Evolutionary conservation across 2,797 vertebrate genomes (phyloP), one percentile per base, ranked within the genome.

Genomic region (Galagoides demidoff): DNA sequence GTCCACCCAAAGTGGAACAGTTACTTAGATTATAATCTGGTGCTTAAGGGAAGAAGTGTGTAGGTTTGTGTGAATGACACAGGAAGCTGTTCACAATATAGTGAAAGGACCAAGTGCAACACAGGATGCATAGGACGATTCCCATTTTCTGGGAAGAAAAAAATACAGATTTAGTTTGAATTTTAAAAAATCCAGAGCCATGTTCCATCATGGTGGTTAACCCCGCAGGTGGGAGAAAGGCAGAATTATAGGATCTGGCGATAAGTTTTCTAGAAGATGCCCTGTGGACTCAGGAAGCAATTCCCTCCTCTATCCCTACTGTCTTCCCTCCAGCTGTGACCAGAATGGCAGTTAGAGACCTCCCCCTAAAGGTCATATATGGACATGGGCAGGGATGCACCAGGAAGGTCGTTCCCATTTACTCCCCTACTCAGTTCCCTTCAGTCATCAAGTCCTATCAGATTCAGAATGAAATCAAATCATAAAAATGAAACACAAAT

Each of bases 401-500:
- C 23, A 16, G 88, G 39, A 97, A 95, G 85, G 93, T 89, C 97
- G 82, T 57, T 85, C 39, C 87, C 82, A 63, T 49, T 94, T 78
- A 63, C 45, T 61, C 4, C 64, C 57, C 55, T 31, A 13, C 73
- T 79, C 68, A 19, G 7, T 84, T 82, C 68, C 49, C 68, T 71
- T 82, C 59, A 66, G 55, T 57, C 66, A 95, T 55, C 71, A 43
- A 66, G 68, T 95, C 92, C 92, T 39, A 89, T 34, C 79, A 59
- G 90, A 95, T 77, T 97, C 74, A 92, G 85, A 95, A 45, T 81
- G 49, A 97, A 97, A 97, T 97, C 90, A 96, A 98, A 98, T 96
- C 96, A 96, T 17, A 83, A 95, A 96, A 97, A 87, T 90, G 96
- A 91, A 96, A 97, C 92, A 88, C 90, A 98, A 97, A 98, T 97